Evolutionary conservation across 2,113 vertebrate genomes (phyloP).

Genomic region (Anseranas semipalmata): DNA sequence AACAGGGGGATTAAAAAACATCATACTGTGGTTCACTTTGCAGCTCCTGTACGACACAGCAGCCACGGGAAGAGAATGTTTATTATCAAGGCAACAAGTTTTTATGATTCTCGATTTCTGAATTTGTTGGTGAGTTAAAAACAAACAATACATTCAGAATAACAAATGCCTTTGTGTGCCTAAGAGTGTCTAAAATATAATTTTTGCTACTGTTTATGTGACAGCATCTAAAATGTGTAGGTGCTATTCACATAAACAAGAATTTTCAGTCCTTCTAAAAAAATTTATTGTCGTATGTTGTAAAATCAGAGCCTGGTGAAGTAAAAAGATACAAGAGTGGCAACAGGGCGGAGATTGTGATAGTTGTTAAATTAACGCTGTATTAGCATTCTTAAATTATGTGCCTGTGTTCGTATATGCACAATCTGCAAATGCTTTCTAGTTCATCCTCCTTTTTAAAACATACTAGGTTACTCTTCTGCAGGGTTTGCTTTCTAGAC

Average conservation of each 20-base stretch:
- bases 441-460: background rate
- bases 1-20: accelerated
- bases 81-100: constrained; percentile 82
- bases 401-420: background rate
- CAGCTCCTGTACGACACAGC: constrained; percentile 86
- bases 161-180: background rate
- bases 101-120: constrained; percentile 89
- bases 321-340: background rate
- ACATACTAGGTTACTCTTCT: background rate
- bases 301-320: background rate
- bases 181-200: background rate
- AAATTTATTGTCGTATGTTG: background rate
- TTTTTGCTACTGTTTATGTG: accelerated
- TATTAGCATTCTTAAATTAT: background rate
- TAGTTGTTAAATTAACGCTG: background rate
- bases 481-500: background rate
- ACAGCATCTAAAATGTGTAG: background rate
- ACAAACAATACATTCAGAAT: accelerated
- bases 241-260: background rate
- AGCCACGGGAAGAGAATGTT: constrained; percentile 89
- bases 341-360: background rate
- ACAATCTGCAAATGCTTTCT: background rate
- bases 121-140: constrained; percentile 82
- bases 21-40: constrained; percentile 8
- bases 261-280: background rate